phyloP scores from a whole-genome alignment of 2,888 invertebrate genomes.

The Willowsia nigromaculata region DNA sequence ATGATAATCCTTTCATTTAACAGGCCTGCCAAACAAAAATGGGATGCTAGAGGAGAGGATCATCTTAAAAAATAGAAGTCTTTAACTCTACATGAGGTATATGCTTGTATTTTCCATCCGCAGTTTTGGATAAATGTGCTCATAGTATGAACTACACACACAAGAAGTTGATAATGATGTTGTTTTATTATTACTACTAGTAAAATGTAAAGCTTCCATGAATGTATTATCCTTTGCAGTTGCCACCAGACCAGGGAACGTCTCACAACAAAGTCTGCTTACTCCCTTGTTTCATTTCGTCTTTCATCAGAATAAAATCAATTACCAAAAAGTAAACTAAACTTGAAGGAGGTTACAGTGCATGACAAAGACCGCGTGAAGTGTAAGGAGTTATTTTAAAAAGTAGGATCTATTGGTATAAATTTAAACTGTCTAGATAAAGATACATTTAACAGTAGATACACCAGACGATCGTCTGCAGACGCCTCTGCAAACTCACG shows the following conservation, averaged over 20 bases:
- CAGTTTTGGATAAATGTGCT: no score
- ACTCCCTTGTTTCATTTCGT: neutral
- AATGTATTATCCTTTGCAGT: conserved; percentile 8
- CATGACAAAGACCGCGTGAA: neutral
- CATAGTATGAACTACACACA: neutral
- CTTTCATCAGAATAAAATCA: neutral
- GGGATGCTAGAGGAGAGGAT: neutral
- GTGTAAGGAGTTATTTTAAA: neutral
- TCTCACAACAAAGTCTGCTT: conserved; percentile 61
- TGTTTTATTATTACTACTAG: neutral
- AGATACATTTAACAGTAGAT: neutral
- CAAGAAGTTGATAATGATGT: neutral
- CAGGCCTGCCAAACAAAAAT: neutral
- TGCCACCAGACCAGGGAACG: conserved; percentile 45
- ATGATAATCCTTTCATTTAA: neutral
- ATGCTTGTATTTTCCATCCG: neutral
- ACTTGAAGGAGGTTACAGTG: neutral
- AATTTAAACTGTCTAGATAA: neutral
- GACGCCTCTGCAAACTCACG: neutral
- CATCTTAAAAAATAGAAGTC: no score
- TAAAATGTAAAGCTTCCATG: neutral
- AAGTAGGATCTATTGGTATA: neutral
- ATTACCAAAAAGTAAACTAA: no score
- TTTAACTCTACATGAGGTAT: neutral
- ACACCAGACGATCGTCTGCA: neutral